Conservation (phyloP, 1,140 invertebrate genomes). For the Drosophila pruinosa region DNA sequence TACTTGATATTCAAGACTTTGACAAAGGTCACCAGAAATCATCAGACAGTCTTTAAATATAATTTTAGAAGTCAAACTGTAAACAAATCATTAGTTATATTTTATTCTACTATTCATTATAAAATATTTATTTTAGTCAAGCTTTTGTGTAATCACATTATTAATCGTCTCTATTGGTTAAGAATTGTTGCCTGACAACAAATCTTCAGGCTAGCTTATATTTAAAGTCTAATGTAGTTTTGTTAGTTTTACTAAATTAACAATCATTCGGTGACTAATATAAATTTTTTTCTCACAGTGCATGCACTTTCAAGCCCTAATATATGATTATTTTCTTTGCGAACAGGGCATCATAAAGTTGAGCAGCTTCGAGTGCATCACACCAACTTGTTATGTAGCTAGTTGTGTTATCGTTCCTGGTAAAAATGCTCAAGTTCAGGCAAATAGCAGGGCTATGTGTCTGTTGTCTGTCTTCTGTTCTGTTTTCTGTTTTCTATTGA, state of each 20-base stretch:
- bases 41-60: not conserved
- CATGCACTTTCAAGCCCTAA: not conserved
- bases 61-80: not conserved
- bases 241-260: not conserved
- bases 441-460: conserved; percentile 19
- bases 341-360: conserved; percentile 11
- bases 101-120: not conserved
- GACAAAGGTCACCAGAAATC: not conserved
- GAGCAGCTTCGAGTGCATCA: not conserved
- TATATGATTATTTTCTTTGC: conserved; percentile 2
- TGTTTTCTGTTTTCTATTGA: conserved; percentile 60
- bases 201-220: too few relatives aligned
- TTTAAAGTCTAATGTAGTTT: too few relatives aligned
- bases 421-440: conserved; percentile 35
- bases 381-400: conserved; percentile 28
- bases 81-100: not conserved
- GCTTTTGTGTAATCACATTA: not conserved
- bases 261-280: too few relatives aligned
- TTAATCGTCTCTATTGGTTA: too few relatives aligned
- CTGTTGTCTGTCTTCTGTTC: conserved; percentile 7
- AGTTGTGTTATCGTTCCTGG: conserved; percentile 43
- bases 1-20: conserved; percentile 1
- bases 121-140: not conserved
- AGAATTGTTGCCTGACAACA: too few relatives aligned
- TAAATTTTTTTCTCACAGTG: not conserved